Evolutionary conservation across 1,140 invertebrate genomes (phyloP).

Genomic region (Gonatopus flavifemur): DNA sequence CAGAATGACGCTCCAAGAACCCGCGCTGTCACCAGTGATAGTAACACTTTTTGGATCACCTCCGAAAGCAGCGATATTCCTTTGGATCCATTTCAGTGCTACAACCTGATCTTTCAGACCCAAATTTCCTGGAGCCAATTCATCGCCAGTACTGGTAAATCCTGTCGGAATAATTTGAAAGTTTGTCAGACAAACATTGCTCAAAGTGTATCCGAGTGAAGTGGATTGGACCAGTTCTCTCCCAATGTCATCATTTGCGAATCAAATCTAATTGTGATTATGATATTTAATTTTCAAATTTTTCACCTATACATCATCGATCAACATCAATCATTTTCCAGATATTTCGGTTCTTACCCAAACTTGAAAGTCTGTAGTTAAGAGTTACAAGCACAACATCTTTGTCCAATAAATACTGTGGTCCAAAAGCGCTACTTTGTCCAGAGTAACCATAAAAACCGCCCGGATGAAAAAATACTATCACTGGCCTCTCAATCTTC

Average conservation of each 20-base stretch:
- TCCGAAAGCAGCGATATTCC: slow-evolving; percentile 50
- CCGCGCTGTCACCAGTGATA: slow-evolving; percentile 25
- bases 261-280: no score
- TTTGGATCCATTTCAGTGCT: slow-evolving; percentile 37
- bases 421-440: slow-evolving; percentile 58
- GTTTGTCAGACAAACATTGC: no score
- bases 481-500: slow-evolving; percentile 34
- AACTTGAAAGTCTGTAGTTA: slow-evolving; percentile 69
- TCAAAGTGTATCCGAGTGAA: no score
- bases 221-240: no score
- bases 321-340: no score
- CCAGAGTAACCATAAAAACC: slow-evolving; percentile 57
- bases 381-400: slow-evolving; percentile 69
- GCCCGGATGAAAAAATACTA: slow-evolving; percentile 59
- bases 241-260: no score
- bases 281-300: no score
- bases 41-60: slow-evolving; percentile 34
- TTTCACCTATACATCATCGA: no score
- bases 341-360: no score
- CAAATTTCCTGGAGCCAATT: slow-evolving; percentile 66
- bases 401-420: slow-evolving; percentile 65
- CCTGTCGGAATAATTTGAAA: no score
- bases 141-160: slow-evolving; percentile 65
- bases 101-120: slow-evolving; percentile 72
- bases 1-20: slow-evolving; percentile 33